Base-by-base conservation (phyloP, 2,888 invertebrate genomes). In the Platerodrilus igneus region DNA sequence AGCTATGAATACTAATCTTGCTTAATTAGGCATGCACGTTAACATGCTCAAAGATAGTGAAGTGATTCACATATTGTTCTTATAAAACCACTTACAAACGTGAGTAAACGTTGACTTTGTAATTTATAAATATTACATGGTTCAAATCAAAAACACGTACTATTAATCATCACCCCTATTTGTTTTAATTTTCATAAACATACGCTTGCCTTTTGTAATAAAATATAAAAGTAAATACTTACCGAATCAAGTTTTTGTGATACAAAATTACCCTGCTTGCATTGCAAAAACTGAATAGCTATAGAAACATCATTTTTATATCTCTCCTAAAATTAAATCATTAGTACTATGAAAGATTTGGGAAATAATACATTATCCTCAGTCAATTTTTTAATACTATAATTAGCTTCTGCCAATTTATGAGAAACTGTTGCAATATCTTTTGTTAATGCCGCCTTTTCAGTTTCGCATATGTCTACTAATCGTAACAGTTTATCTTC, bases 201-300 rank as follows among this genome's bases (percentile, higher is more conserved):
- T n/a, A n/a, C n/a, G n/a, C n/a, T n/a, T n/a, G n/a, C n/a, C n/a
- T n/a, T n/a, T n/a, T n/a, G n/a, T n/a, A n/a, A n/a, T n/a, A n/a
- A n/a, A n/a, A n/a, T n/a, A n/a, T n/a, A n/a, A 10, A 19, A 10
- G 4, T n/a, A 28, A 13, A 15, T 25, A 78, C 83, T 81, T 75
- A 91, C 91, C 68, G 83, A 82, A 64, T 90, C 89, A 58, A 89
- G 79, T 70, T 86, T 89, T 62, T 93, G 94, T 26, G 91, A 83
- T 45, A 94, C 86, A 74, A 93, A 95, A 70, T 89, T 89, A 51
- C 89, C 87, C 52, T 94, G 94, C 64, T 93, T 94, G 68, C 94
- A 94, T 65, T 95, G 94, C 35, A 95, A 73, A 57, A 95, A 74
- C 68, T 94, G 92, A 53, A 94, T 92, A 45, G 94, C 94, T 61